Conservation (phyloP, 2,888 invertebrate species). For the Baronia brevicornis region DNA sequence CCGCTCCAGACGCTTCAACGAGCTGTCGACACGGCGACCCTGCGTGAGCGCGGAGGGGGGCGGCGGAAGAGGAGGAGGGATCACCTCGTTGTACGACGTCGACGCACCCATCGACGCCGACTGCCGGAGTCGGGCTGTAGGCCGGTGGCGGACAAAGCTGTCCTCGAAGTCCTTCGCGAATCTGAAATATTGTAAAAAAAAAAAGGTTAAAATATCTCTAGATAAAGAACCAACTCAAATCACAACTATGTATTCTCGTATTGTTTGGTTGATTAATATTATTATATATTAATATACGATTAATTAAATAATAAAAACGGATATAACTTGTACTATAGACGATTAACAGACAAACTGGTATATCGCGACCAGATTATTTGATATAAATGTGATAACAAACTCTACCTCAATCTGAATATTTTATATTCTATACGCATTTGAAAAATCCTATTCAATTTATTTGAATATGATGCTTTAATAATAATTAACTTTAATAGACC, state of each 20-base stretch:
- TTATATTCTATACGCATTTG: too few species aligned
- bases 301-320: too few species aligned
- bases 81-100: slow-evolving; percentile 61
- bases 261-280: background rate
- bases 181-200: slow-evolving; percentile 41
- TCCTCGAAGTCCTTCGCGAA: slow-evolving; percentile 74
- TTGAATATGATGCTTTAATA: too few species aligned
- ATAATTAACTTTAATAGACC: too few species aligned
- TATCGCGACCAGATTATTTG: too few species aligned
- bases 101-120: slow-evolving; percentile 71
- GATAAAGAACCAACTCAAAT: background rate
- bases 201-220: slow-evolving; percentile 5
- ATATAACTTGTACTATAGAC: too few species aligned
- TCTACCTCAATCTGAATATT: too few species aligned
- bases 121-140: slow-evolving; percentile 73
- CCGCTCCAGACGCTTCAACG: slow-evolving; percentile 86
- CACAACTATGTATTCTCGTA: background rate
- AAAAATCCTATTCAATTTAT: too few species aligned
- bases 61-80: slow-evolving; percentile 69
- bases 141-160: slow-evolving; percentile 69
- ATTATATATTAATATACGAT: too few species aligned
- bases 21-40: slow-evolving; percentile 86
- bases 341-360: too few species aligned
- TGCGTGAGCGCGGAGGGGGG: slow-evolving; percentile 85
- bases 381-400: too few species aligned